Evolutionary conservation across 1,140 invertebrate genomes (phyloP).

Genomic region (Bombus consobrinus): DNA sequence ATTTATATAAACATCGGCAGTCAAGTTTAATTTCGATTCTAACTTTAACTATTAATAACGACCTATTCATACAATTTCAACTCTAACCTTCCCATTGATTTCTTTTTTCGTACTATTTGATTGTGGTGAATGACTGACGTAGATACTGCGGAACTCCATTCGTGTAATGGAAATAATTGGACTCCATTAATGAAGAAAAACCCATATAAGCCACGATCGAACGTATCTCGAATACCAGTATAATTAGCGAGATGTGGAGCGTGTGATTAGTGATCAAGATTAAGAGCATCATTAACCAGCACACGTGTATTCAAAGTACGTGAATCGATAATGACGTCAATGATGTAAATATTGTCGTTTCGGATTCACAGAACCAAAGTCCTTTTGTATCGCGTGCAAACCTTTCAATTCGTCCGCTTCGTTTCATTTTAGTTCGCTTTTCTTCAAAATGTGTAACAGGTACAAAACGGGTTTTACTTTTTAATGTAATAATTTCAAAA

Average conservation of each 20-base stretch:
- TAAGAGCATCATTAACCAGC: neutral
- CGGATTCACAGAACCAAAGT: neutral
- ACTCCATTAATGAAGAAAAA: neutral
- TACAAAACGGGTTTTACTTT: neutral
- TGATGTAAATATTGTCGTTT: too few relatives aligned
- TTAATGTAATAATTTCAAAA: neutral
- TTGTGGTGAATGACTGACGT: too few relatives aligned
- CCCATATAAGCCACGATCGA: neutral
- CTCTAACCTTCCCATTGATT: too few relatives aligned
- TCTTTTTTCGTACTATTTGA: too few relatives aligned
- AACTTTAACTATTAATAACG: too few relatives aligned
- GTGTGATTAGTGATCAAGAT: neutral
- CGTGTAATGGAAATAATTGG: too few relatives aligned
- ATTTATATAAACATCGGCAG: too few relatives aligned
- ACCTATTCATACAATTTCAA: too few relatives aligned
- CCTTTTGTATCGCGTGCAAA: neutral
- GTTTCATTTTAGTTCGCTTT: neutral
- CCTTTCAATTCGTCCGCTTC: neutral
- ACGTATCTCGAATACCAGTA: neutral
- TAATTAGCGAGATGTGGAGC: conserved; percentile 24
- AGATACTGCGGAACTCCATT: too few relatives aligned
- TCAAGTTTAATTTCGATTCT: too few relatives aligned
- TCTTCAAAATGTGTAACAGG: neutral
- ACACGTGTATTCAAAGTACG: too few relatives aligned
- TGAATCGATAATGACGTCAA: neutral